Evolutionary conservation across 1,140 invertebrate genomes (phyloP), one percentile per base, ranked within the genome.

Genomic region (Bombus huntii): DNA sequence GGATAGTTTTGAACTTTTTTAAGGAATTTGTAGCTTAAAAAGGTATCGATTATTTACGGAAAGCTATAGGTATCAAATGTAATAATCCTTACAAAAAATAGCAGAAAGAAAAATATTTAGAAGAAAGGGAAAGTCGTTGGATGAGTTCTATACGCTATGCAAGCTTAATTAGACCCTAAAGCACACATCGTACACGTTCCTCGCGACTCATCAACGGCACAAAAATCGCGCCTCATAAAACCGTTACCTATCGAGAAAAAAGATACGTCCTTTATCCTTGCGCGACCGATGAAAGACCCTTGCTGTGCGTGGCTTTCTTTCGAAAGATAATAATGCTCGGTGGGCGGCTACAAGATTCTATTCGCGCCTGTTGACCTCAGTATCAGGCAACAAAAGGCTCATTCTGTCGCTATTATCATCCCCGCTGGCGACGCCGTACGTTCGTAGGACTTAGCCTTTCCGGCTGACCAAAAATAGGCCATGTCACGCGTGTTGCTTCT

Each of bases 391-490:
- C 92, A 94, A 94, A 93, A 92, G 92, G 71, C 90, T 91, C 93
- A 91, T 93, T 91, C 92, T 71, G n/a, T 66, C 93, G 89, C 94
- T 93, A 93, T 94, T 94, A 93, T 92, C 93, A 90, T 93, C 93
- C 86, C 88, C 83, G 4, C 9, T 37, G n/a, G 22, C 86, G 88
- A 88, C 84, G 87, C 87, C n/a, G 92, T 76, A 90, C 81, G 31
- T 71, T 87, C 75, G 82, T 81, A 89, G 89, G 87, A 91, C 85
- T 90, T 89, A 89, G 76, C 89, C 37, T 92, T 91, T 86, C 77
- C 71, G 39, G 42, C 47, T 53, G 68, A 42, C 71, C 88, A 75
- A 81, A 83, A 91, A 90, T 87, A 92, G 87, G 90, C 86, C 75
- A 8, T 74, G 66, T 81, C 81, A 66, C 71, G 44, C 42, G 70